Evolutionary conservation across 1,140 invertebrate genomes (phyloP).

Genomic region (Eubasilissa regina): DNA sequence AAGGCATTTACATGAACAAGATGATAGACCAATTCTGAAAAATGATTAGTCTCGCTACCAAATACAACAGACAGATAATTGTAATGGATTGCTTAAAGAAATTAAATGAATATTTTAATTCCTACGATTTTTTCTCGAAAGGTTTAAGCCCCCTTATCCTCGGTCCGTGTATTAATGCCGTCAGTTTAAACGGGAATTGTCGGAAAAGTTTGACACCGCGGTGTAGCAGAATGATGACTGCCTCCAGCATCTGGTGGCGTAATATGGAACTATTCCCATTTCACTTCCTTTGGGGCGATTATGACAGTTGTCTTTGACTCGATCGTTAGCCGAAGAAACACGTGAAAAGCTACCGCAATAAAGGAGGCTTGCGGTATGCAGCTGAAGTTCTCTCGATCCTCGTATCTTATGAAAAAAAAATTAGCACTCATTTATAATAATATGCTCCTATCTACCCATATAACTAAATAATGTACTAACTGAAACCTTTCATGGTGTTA

Average conservation of each 20-base stretch:
- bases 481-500: too few relatives aligned
- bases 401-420: too few relatives aligned
- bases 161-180: slow-evolving; percentile 13
- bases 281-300: not conserved
- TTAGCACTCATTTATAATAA: too few relatives aligned
- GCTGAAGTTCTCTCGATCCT: too few relatives aligned
- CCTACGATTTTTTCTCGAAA: not conserved
- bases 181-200: slow-evolving; percentile 24
- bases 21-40: too few relatives aligned
- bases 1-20: too few relatives aligned
- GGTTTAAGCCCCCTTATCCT: not conserved
- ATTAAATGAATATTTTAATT: not conserved
- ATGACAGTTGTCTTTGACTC: not conserved
- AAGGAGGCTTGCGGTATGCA: not conserved
- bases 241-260: slow-evolving; percentile 21
- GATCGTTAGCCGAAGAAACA: slow-evolving; percentile 9
- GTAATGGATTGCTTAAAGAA: too few relatives aligned
- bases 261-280: slow-evolving; percentile 24
- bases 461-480: too few relatives aligned
- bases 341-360: slow-evolving; percentile 3
- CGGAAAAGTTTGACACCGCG: slow-evolving; percentile 36
- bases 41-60: too few relatives aligned
- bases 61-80: too few relatives aligned
- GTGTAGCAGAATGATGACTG: not conserved
- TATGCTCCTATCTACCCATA: too few relatives aligned